Percentiles rank a stretch among this genome's conserved stretches.
phyloP scores from a whole-genome alignment of 2,113 vertebrate genomes.

The Tapirus terrestris region DNA sequence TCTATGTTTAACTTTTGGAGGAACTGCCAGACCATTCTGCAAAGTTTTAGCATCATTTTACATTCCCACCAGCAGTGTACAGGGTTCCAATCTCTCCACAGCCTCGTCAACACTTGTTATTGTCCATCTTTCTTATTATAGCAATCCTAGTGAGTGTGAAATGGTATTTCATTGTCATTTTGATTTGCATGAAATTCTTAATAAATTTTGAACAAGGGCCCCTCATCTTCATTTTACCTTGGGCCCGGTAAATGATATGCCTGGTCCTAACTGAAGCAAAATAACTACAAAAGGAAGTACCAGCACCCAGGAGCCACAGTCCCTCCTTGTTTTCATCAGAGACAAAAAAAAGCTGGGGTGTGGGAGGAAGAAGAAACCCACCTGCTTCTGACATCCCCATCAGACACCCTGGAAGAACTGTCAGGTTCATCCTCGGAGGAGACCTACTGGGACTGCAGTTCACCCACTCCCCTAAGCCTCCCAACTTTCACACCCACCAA shows the following conservation, averaged over 20 bases:
- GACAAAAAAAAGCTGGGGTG: background rate
- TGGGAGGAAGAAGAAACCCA: background rate
- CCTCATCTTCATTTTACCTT: background rate
- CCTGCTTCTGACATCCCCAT: background rate
- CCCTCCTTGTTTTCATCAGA: constrained; percentile 2
- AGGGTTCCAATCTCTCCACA: background rate
- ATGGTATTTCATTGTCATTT: background rate
- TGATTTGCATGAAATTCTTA: background rate
- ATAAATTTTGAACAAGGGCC: background rate
- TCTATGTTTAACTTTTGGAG: background rate
- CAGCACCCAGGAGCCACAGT: background rate
- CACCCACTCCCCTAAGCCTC: background rate
- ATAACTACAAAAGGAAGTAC: background rate
- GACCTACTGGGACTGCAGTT: background rate
- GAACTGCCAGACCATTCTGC: background rate
- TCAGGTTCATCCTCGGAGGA: background rate
- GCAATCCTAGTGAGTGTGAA: background rate
- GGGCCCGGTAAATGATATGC: background rate
- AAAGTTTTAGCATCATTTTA: background rate
- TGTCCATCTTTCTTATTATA: background rate
- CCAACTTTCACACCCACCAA: background rate
- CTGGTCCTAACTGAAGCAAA: background rate
- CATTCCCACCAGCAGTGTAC: background rate
- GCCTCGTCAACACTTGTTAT: background rate
- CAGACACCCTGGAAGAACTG: background rate